Evolutionary conservation across 2,113 vertebrate genomes (phyloP).

Genomic region (Chelonoidis abingdonii): DNA sequence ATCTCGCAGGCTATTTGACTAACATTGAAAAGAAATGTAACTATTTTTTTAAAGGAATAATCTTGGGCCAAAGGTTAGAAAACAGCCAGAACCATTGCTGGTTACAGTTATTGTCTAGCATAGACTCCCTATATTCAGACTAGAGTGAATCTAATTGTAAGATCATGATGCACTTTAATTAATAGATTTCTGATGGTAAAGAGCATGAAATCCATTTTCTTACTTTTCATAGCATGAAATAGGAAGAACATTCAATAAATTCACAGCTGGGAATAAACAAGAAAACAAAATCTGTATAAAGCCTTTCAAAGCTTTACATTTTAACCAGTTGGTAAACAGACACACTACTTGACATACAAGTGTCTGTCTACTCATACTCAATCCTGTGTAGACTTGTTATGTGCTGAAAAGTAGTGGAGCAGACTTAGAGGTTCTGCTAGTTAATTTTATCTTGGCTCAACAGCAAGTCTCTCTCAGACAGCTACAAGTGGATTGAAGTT

Average conservation of each 20-base stretch:
- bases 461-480: background rate
- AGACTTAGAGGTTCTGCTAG: background rate
- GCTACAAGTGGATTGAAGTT: fast-evolving
- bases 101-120: background rate
- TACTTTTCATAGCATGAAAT: background rate
- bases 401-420: background rate
- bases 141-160: background rate
- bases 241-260: background rate
- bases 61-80: fast-evolving
- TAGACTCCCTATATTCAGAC: background rate
- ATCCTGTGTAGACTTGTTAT: background rate
- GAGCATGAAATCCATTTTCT: background rate
- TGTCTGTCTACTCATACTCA: background rate
- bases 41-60: background rate
- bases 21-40: background rate
- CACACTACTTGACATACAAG: background rate
- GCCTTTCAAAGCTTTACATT: background rate
- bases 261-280: background rate
- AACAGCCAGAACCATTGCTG: fast-evolving
- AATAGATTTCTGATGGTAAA: background rate
- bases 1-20: background rate
- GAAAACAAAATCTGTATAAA: background rate
- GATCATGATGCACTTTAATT: fast-evolving
- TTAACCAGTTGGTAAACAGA: background rate
- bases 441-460: background rate